Evolutionary conservation across 2,113 vertebrate genomes (phyloP).

Genomic region (Daboia siamensis): DNA sequence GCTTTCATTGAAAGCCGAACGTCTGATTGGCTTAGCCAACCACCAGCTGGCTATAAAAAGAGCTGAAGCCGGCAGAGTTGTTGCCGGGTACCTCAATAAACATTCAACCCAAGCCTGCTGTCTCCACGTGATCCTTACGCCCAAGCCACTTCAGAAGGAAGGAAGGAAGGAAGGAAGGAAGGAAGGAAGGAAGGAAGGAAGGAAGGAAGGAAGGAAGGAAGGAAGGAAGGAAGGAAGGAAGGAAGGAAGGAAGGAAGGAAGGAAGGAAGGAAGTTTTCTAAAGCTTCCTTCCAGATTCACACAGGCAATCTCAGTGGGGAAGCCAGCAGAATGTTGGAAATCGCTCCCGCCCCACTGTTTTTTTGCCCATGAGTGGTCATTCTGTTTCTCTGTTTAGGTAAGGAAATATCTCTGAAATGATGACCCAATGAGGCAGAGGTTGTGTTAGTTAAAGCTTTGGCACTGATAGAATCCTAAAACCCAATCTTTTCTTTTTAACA

Average conservation of each 20-base stretch:
- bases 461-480: constrained; percentile 7
- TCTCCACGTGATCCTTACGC: too few relatives aligned
- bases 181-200: too few relatives aligned
- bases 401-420: background rate
- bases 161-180: background rate
- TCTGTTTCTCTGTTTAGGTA: background rate
- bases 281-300: background rate
- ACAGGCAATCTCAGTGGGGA: background rate
- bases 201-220: too few relatives aligned
- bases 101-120: too few relatives aligned
- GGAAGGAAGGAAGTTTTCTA: background rate
- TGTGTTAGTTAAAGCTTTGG: background rate
- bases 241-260: too few relatives aligned
- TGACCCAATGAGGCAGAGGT: background rate
- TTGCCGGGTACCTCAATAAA: too few relatives aligned
- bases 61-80: too few relatives aligned
- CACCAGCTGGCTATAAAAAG: too few relatives aligned
- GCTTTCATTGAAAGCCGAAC: too few relatives aligned
- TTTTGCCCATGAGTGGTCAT: background rate
- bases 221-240: too few relatives aligned
- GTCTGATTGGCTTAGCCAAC: too few relatives aligned
- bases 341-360: background rate
- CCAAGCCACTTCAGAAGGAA: too few relatives aligned
- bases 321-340: background rate
- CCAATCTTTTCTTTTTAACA: constrained; percentile 8